A percentile compares a stretch with the other conserved stretches of the same genome.
phyloP scores from a whole-genome alignment of 2,113 vertebrate genomes.

The Paralichthys olivaceus region DNA sequence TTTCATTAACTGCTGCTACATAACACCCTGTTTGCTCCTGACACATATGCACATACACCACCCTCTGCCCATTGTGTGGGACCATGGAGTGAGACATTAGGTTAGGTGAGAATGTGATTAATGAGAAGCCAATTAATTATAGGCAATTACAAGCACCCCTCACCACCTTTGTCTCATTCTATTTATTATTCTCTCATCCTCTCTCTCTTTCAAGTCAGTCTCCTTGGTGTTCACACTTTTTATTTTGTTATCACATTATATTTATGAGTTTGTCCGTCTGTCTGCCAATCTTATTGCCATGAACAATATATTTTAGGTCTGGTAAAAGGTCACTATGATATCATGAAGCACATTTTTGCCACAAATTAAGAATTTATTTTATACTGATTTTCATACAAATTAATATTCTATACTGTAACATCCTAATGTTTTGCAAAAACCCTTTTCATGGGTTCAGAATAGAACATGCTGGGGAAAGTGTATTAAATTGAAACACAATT shows the following conservation, averaged over 20 bases:
- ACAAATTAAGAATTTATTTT: too few relatives aligned
- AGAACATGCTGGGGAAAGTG: too few relatives aligned
- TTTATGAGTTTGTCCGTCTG: too few relatives aligned
- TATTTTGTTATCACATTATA: background rate
- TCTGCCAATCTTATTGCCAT: too few relatives aligned
- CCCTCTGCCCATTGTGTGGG: conserved; percentile 34
- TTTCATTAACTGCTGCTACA: conserved; percentile 65
- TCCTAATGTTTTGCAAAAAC: too few relatives aligned
- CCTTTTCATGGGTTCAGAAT: too few relatives aligned
- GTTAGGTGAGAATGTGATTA: conserved; percentile 66
- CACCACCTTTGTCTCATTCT: conserved; percentile 13
- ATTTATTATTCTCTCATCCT: background rate
- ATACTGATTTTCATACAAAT: too few relatives aligned
- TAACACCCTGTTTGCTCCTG: conserved; percentile 46
- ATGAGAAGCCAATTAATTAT: conserved; percentile 64
- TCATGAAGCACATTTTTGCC: too few relatives aligned
- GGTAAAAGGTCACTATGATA: too few relatives aligned
- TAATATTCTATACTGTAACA: too few relatives aligned
- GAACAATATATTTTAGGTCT: too few relatives aligned
- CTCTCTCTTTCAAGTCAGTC: background rate
- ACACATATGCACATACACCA: conserved; percentile 26
- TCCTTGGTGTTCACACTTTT: background rate
- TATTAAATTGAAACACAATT: too few relatives aligned
- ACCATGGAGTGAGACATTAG: conserved; percentile 50
- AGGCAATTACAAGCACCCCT: conserved; percentile 53